Percentiles rank a stretch among this genome's conserved stretches.
phyloP scores from a whole-genome alignment of 2,888 invertebrate genomes.

The Esperia sulphurella region DNA sequence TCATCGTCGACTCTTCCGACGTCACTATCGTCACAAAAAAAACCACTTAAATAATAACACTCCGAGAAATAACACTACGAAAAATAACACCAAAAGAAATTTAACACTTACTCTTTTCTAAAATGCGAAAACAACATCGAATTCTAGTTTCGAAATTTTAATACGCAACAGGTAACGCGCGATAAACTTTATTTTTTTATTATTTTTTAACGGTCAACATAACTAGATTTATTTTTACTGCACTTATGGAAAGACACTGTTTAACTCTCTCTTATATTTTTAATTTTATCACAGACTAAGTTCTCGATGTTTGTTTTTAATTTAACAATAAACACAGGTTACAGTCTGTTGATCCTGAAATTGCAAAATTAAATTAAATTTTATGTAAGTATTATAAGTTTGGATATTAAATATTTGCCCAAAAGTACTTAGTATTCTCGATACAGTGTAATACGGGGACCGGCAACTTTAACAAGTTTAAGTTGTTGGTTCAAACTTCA shows the following conservation, averaged over 20 bases:
- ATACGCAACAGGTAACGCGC: conserved; percentile 66
- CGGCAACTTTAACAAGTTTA: too few relatives aligned
- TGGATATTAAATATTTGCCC: conserved; percentile 14
- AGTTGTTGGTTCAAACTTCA: too few relatives aligned
- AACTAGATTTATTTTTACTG: conserved; percentile 23
- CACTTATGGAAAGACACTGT: conserved; percentile 26
- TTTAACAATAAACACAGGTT: conserved; percentile 19
- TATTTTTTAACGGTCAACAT: conserved; percentile 25
- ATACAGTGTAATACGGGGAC: neutral
- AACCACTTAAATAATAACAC: conserved; percentile 11
- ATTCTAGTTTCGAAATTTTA: conserved; percentile 38
- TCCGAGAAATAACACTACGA: conserved; percentile 21
- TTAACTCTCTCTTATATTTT: conserved; percentile 25
- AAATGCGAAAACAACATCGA: conserved; percentile 66
- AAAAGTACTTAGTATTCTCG: conserved; percentile 20
- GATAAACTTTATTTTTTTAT: conserved; percentile 28
- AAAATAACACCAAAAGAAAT: conserved; percentile 17
- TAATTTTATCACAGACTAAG: conserved; percentile 51
- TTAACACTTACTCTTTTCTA: conserved; percentile 60
- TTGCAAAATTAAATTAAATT: conserved; percentile 13
- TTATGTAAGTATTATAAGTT: neutral
- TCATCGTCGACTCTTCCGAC: conserved; percentile 71
- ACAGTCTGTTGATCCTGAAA: conserved; percentile 41
- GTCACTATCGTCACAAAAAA: conserved; percentile 48
- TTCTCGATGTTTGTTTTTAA: conserved; percentile 44